Evolutionary conservation across 2,797 vertebrate species (phyloP), one percentile per base, ranked within the genome.

Genomic region (Argya squamiceps): DNA sequence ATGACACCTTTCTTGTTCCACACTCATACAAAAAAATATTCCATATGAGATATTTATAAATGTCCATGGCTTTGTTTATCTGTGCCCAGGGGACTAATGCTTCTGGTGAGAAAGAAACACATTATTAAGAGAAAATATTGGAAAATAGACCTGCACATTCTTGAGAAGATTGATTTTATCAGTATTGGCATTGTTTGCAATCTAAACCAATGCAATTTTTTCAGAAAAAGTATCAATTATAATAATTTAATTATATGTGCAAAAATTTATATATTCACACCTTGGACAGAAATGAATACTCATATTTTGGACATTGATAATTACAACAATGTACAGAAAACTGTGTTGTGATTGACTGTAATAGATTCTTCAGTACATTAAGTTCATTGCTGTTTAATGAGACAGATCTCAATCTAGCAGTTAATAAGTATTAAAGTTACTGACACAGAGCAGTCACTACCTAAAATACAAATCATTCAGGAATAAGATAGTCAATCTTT

Each of bases 371-470:
- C 58, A 89, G 78, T 34, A 86, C 76, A 74, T 90, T 95, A 89
- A 30, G 59, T 92, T 95, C 80, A 96, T 39, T 94, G 41, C 79
- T 76, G 70, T 52, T 92, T 96, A 95, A 96, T 92, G 78, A 96
- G 65, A 86, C 50, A 96, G 73, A 87, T 80, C 62, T 88, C 84
- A 92, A 76, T 83, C 89, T 56, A 46, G 81, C 55, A 86, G 44
- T 69, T 95, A 93, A 87, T 84, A 94, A 79, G 77, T 92, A 78
- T 58, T 58, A 81, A 92, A 74, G n/a, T 77, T 87, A 91, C 58
- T 68, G 78, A 74, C 91, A 81, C 77, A 46, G 64, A 88, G 76
- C 22, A 95, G 27, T 89, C 13, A 3, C 20, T 64, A 60, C 49
- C 63, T 73, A 74, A 88, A 89, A 93, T 37, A 59, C 76, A 82